These are phyloP conservation scores for Yponomeuta malinellus DNA, from an alignment of 2,888 invertebrate genomes.

Conservation along the genomic window DNA sequence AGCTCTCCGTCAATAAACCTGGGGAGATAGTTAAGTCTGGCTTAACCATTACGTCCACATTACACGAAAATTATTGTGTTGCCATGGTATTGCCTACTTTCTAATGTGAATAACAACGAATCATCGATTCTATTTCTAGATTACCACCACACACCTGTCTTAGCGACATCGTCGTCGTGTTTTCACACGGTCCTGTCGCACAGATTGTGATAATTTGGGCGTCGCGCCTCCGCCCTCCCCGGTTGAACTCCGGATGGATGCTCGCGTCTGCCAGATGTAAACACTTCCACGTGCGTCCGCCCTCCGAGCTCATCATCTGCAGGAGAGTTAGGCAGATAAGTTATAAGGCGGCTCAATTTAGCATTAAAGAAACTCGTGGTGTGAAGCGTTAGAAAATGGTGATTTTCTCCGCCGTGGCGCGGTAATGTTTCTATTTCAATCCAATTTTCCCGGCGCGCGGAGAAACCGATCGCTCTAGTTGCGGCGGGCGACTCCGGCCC, in stretches of 20 bases:
- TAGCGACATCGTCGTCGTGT: background rate
- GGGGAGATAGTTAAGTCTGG: conserved; percentile 39
- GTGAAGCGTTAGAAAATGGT: conserved; percentile 68
- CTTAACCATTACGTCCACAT: conserved; percentile 50
- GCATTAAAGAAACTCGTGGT: conserved; percentile 31
- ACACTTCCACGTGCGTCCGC: conserved; percentile 54
- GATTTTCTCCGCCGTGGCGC: conserved; percentile 51
- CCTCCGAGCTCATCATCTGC: conserved; percentile 7
- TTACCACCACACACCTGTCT: background rate
- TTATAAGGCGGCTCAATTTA: background rate
- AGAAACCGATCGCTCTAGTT: conserved; percentile 74
- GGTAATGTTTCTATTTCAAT: conserved; percentile 73
- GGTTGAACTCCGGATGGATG: conserved; percentile 28
- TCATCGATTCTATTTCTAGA: conserved; percentile 20
- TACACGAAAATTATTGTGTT: conserved; percentile 19
- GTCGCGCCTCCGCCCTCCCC: conserved; percentile 26
- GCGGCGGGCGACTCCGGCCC: conserved; percentile 64
- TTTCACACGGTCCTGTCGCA: conserved; percentile 10
- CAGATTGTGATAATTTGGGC: conserved; percentile 25
- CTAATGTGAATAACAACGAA: conserved; percentile 33
- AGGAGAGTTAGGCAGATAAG: background rate
- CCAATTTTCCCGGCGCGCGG: conserved; percentile 70
- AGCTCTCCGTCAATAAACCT: conserved; percentile 57
- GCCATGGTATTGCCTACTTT: conserved; percentile 54
- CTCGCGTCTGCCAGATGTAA: conserved; percentile 49